A percentile compares a stretch with the other conserved stretches of the same genome.
These are phyloP conservation scores for Podarcis cretensis DNA, from an alignment of 2,113 vertebrate genomes.

Conservation along the genomic window DNA sequence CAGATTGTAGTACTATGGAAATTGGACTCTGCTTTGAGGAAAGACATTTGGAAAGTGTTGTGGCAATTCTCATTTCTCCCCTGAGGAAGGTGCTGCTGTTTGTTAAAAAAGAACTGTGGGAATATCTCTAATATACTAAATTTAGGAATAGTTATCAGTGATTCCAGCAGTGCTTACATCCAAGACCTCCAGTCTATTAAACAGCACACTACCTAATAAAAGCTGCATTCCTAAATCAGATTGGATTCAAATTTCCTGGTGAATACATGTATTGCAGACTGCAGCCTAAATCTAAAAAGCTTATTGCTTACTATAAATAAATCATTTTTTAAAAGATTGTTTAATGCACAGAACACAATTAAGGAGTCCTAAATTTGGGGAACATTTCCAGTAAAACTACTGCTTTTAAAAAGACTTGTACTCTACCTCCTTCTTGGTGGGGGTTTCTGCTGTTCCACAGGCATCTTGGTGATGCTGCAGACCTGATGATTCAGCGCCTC, in stretches of 20 bases:
- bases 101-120: neutral
- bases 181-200: neutral
- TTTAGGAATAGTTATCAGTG: neutral
- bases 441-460: conserved; percentile 80
- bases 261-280: neutral
- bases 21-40: neutral
- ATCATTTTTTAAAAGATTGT: neutral
- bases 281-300: neutral
- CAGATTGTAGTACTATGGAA: neutral
- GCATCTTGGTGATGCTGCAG: conserved; percentile 82
- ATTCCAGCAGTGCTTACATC: neutral
- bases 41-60: neutral
- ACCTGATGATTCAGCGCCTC: conserved; percentile 89
- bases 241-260: neutral
- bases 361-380: conserved; percentile 3
- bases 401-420: conserved; percentile 19
- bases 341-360: neutral
- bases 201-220: neutral
- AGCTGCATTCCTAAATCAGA: neutral
- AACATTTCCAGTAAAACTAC: neutral
- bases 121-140: neutral
- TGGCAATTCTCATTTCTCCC: neutral
- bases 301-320: neutral
- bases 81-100: neutral
- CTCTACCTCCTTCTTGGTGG: conserved; percentile 90